Percentiles rank a stretch among this genome's conserved stretches.
Evolutionary conservation across 2,797 vertebrate species (phyloP).

Genomic region (Darevskia mixta): DNA sequence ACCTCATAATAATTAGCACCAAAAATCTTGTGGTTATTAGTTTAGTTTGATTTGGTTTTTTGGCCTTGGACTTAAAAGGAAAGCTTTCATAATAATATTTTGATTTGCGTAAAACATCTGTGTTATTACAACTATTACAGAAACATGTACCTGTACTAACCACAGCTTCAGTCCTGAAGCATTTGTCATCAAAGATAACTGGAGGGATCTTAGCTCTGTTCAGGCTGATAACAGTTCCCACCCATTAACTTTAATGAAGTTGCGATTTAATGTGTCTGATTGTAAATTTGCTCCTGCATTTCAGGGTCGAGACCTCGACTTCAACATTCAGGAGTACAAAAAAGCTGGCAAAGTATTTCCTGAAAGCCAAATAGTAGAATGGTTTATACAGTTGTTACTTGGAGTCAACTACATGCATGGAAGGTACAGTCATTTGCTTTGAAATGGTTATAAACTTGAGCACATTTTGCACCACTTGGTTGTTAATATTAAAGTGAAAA

Average conservation of each 20-base stretch:
- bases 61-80: background rate
- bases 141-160: background rate
- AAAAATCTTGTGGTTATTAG: background rate
- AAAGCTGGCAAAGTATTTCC: conserved; percentile 76
- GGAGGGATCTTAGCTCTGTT: background rate
- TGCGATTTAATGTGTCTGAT: conserved; percentile 23
- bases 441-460: background rate
- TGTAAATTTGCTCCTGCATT: conserved; percentile 59
- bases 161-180: background rate
- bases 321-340: conserved; percentile 83
- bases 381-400: conserved; percentile 87
- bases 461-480: background rate
- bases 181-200: conserved; percentile 7
- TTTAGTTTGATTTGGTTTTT: background rate
- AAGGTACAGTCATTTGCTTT: conserved; percentile 78
- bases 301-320: conserved; percentile 88
- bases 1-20: background rate
- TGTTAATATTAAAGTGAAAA: conserved; percentile 34
- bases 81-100: background rate
- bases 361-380: conserved; percentile 84
- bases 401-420: conserved; percentile 89
- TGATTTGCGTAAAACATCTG: background rate
- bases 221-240: background rate
- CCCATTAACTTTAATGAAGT: background rate
- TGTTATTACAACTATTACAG: background rate